Conservation (phyloP, 23 tunicate genomes). For the Corella eumyota region DNA sequence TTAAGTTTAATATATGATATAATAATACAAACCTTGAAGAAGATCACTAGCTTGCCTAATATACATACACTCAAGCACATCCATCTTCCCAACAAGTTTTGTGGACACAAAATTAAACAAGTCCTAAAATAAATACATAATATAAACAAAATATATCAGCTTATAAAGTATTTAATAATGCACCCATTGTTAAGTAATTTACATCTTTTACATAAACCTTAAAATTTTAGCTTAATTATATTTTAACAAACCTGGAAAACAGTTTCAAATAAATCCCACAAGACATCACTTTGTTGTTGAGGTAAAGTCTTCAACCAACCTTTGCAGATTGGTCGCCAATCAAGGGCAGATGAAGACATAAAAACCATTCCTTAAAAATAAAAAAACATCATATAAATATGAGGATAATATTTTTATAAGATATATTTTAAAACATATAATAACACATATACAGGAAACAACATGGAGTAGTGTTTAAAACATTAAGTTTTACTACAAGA, state of each 20-base stretch:
- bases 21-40: conserved; percentile 57
- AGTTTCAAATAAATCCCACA: conserved; percentile 50
- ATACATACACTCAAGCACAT: conserved; percentile 79
- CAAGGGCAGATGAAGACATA: conserved; percentile 79
- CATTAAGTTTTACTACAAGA: neutral
- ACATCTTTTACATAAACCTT: too few relatives aligned
- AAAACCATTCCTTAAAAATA: conserved; percentile 59
- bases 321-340: conserved; percentile 67
- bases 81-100: conserved; percentile 79
- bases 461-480: neutral
- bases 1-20: too few relatives aligned
- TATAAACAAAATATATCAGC: too few relatives aligned
- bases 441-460: neutral
- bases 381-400: too few relatives aligned
- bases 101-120: conserved; percentile 46
- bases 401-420: neutral
- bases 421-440: too few relatives aligned
- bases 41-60: conserved; percentile 70
- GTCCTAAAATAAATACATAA: conserved; percentile 27
- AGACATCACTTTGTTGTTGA: conserved; percentile 30
- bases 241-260: conserved; percentile 72
- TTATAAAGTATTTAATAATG: too few relatives aligned
- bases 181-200: too few relatives aligned
- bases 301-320: conserved; percentile 79
- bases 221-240: too few relatives aligned